phyloP scores from a whole-genome alignment of 2,113 vertebrate species.

The Sinocyclocheilus grahami region DNA sequence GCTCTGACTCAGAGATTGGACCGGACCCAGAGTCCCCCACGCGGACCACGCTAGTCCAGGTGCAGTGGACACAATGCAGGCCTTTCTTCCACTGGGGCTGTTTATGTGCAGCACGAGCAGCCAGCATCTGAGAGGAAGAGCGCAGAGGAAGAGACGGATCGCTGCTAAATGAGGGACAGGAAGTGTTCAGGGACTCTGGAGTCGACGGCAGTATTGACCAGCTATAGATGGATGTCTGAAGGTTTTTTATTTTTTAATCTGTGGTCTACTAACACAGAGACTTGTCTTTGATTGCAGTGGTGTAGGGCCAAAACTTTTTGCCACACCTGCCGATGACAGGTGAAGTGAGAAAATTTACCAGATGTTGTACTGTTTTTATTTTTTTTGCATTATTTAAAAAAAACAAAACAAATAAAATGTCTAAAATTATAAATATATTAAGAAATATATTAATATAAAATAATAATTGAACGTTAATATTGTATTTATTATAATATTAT shows the following conservation, averaged over 20 bases:
- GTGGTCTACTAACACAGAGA: too few relatives aligned
- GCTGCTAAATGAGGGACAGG: not conserved
- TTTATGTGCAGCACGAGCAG: constrained; percentile 19
- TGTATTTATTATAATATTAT: not conserved
- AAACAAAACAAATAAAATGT: too few relatives aligned
- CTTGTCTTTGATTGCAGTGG: not conserved
- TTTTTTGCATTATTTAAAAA: not conserved
- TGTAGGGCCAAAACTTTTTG: not conserved
- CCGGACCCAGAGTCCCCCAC: constrained; percentile 1
- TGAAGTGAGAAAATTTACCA: not conserved
- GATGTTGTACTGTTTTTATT: not conserved
- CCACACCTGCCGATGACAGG: too few relatives aligned
- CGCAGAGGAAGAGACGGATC: constrained; percentile 29
- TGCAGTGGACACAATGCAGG: constrained; percentile 50
- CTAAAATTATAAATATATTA: too few relatives aligned
- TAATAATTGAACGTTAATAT: too few relatives aligned
- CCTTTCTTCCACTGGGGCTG: constrained; percentile 48
- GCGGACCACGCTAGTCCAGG: constrained; percentile 24
- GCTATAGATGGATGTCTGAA: not conserved
- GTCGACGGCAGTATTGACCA: not conserved
- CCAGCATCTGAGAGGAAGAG: constrained; percentile 35
- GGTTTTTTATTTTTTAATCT: too few relatives aligned
- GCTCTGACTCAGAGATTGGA: constrained; percentile 20
- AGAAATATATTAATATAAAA: too few relatives aligned
- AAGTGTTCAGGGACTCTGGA: not conserved